These are phyloP conservation scores for Bradypus variegatus DNA, from an alignment of 2,797 vertebrate species.

Conservation along the genomic window DNA sequence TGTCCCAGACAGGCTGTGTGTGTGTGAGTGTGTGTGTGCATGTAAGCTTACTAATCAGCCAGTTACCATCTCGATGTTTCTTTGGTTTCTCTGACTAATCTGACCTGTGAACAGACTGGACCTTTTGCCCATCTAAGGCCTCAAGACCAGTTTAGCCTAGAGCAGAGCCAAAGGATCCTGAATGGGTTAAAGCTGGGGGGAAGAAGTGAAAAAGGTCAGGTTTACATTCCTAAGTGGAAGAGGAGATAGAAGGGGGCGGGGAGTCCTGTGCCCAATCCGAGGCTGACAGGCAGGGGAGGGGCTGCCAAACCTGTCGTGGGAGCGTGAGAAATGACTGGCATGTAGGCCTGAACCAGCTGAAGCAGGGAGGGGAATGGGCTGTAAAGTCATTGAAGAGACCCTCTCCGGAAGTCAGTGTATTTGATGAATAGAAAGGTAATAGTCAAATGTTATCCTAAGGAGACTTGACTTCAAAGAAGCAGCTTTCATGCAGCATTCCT, in stretches of 20 bases:
- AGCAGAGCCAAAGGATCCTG: background rate
- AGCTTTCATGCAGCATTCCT: background rate
- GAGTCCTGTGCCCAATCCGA: background rate
- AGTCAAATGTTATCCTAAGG: background rate
- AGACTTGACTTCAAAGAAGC: background rate
- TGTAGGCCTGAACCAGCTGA: background rate
- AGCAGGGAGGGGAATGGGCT: fast-evolving
- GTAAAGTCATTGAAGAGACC: background rate
- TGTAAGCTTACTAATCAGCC: background rate
- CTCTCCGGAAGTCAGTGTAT: background rate
- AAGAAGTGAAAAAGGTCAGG: background rate
- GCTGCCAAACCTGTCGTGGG: background rate
- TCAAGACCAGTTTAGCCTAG: too few species aligned
- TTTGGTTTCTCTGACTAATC: background rate
- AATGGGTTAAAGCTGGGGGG: background rate
- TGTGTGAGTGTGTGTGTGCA: too few species aligned
- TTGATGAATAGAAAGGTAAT: background rate
- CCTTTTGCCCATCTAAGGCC: background rate
- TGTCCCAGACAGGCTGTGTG: background rate
- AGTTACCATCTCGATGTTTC: fast-evolving
- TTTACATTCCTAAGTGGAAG: slow-evolving; percentile 34
- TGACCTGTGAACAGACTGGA: background rate
- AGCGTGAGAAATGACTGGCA: background rate
- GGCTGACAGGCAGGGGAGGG: background rate
- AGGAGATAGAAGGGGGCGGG: background rate